These are phyloP conservation scores for Malacoraja senta DNA, from an alignment of 2,797 vertebrate species.

Conservation along the genomic window DNA sequence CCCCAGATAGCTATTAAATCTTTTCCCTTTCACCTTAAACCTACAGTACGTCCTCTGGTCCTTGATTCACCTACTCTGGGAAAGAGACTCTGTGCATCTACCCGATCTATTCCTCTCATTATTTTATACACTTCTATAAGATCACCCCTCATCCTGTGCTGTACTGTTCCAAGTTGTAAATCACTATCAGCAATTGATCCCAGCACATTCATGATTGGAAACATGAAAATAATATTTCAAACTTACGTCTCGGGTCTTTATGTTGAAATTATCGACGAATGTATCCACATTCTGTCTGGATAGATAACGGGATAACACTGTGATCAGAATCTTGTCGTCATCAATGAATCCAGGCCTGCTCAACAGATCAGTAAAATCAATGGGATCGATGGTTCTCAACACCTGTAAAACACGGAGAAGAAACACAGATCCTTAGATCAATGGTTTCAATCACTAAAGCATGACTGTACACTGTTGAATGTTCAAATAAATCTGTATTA, in stretches of 20 bases:
- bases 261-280: conserved; percentile 14
- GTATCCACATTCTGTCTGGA: background rate
- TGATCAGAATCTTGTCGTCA: conserved; percentile 11
- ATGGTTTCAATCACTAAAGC: background rate
- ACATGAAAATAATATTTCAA: background rate
- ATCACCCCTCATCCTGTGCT: no score
- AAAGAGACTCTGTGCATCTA: no score
- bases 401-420: background rate
- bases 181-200: background rate
- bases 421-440: background rate
- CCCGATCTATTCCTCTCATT: no score
- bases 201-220: background rate
- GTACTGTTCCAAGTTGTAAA: no score
- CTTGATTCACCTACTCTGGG: no score
- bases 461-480: background rate
- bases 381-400: background rate
- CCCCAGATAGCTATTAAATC: no score
- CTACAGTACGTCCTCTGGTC: no score
- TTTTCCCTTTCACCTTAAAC: no score
- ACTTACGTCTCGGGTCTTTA: background rate
- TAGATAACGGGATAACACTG: background rate
- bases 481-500: background rate
- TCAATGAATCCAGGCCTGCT: conserved; percentile 26
- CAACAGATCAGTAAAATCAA: conserved; percentile 2
- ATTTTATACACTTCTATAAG: no score